Evolutionary conservation across 2,888 invertebrate genomes (phyloP), one percentile per base, ranked within the genome.

Genomic region (Drosophila flavopinicola): DNA sequence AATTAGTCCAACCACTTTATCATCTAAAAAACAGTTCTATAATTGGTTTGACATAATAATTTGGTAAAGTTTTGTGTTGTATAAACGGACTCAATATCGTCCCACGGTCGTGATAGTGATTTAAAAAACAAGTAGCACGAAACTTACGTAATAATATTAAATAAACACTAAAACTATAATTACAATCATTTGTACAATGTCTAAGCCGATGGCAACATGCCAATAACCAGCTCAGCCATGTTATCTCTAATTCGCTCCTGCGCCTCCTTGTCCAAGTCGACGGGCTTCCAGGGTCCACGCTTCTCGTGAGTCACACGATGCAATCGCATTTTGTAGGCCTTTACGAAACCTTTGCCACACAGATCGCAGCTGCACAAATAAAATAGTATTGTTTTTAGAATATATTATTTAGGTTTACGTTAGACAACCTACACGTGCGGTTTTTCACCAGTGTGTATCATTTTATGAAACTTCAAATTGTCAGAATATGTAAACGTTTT

Each of bases 391-490:
- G 10, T 1, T 23, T 13, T 10, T 6, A 15, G 7, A 0, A 17
- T 15, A 20, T 27, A n/a, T 6, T 1, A 11, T 11, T 13, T 6
- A 44, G 0, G 15, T n/a, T 3, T 7, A 45, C 6, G 10, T 15
- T 5, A 10, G 5, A 6, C 3, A n/a, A 75, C 88, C 79, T 87
- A 90, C 90, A 87, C 83, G 45, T 86, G 87, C 0, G 89, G 90
- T 32, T 90, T 90, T 65, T 90, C 90, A 6, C 90, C 90, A 1
- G 90, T 90, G 39, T 90, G 90, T 20, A 88, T 90, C 86, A 90
- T 87, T 65, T 89, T 90, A 49, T 90, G 90, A 58, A 90, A 88
- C 64, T 89, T 89, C 6, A 90, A 71, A 25, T 89, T 90, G 48
- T 90, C 90, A 2, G 90, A 90, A 60, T 90, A 90, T 0, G 89